Conservation (phyloP, 2,113 vertebrate genomes). For the Phylloscopus trochiloides region DNA sequence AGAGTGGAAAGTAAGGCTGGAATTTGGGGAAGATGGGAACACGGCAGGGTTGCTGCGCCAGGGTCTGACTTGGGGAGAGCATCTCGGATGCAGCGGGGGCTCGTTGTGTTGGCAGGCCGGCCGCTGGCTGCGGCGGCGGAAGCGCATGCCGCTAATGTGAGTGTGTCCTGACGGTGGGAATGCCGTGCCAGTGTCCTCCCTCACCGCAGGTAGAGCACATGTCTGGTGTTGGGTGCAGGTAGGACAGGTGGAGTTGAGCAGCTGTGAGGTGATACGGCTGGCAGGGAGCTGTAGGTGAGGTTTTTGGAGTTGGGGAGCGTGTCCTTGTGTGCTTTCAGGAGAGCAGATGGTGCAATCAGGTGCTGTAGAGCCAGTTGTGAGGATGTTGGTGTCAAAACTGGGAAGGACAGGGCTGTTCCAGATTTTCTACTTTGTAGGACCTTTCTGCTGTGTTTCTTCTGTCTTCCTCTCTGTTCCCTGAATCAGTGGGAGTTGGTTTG, state of each 20-base stretch:
- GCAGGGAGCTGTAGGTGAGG: not conserved
- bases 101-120: not conserved
- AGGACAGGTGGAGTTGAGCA: not conserved
- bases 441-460: not conserved
- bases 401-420: not conserved
- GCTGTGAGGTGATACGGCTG: not conserved
- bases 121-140: not conserved
- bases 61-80: slow-evolving; percentile 1
- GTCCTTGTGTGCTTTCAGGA: not conserved
- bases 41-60: slow-evolving; percentile 13
- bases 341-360: not conserved
- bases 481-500: slow-evolving; percentile 46
- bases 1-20: slow-evolving; percentile 89
- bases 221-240: not conserved
- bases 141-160: not conserved
- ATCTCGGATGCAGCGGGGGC: not conserved
- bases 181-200: not conserved
- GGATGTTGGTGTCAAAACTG: not conserved
- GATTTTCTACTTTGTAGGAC: not conserved
- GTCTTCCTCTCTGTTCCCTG: not conserved
- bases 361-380: not conserved
- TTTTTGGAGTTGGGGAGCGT: not conserved
- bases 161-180: not conserved
- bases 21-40: slow-evolving; percentile 63
- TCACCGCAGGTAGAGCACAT: not conserved